phyloP scores from a whole-genome alignment of 2,797 vertebrate species.

The Enoplosus armatus region DNA sequence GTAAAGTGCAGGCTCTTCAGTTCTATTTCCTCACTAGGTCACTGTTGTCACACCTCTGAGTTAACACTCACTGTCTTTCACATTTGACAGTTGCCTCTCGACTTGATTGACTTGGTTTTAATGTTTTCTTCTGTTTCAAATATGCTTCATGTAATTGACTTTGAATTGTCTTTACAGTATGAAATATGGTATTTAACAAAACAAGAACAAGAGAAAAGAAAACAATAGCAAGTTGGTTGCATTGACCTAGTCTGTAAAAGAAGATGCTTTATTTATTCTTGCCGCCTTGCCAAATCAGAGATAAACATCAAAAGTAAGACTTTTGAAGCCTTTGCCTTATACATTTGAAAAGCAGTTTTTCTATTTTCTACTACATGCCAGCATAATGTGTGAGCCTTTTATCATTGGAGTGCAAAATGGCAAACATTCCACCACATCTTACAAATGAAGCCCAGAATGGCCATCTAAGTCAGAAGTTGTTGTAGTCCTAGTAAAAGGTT shows the following conservation, averaged over 20 bases:
- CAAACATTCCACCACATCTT: conserved; percentile 29
- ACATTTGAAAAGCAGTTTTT: neutral
- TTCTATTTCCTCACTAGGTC: conserved; percentile 44
- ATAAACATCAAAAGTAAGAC: neutral
- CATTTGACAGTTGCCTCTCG: conserved; percentile 17
- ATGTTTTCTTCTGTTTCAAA: neutral
- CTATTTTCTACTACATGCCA: neutral
- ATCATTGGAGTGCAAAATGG: conserved; percentile 35
- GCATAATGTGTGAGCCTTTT: conserved; percentile 11
- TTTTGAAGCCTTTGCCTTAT: neutral
- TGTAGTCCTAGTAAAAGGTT: conserved; percentile 64
- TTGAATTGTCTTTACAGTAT: neutral
- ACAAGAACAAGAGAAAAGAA: neutral
- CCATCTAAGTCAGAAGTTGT: conserved; percentile 41
- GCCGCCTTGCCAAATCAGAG: neutral
- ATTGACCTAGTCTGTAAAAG: conserved; percentile 2
- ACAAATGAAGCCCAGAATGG: conserved; percentile 66
- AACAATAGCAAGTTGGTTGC: neutral
- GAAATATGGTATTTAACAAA: neutral
- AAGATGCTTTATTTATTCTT: neutral
- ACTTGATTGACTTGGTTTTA: neutral
- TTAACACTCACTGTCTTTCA: conserved; percentile 14
- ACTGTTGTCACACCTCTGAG: conserved; percentile 52
- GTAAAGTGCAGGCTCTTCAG: conserved; percentile 51
- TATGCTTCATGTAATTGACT: neutral